phyloP scores from a whole-genome alignment of 2,888 invertebrate genomes.

The Lobophora halterata region DNA sequence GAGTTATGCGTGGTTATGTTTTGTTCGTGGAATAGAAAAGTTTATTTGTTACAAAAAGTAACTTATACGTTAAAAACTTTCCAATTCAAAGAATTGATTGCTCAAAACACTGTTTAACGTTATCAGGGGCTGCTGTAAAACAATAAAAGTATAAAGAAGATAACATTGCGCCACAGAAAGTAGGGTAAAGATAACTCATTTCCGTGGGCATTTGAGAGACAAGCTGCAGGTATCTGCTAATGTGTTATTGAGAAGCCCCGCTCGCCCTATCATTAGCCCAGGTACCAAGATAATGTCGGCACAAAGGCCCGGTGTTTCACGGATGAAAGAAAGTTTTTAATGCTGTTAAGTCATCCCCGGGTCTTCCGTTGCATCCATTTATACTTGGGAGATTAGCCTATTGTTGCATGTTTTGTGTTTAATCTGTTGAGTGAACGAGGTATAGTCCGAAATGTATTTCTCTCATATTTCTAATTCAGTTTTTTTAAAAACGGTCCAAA shows the following conservation, averaged over 20 bases:
- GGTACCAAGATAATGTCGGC: slow-evolving; percentile 52
- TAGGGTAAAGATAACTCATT: slow-evolving; percentile 51
- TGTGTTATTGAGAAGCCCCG: slow-evolving; percentile 62
- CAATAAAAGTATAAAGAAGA: slow-evolving; percentile 45
- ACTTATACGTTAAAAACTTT: slow-evolving; percentile 29
- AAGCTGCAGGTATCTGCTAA: slow-evolving; percentile 32
- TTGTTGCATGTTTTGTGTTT: no score
- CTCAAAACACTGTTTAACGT: slow-evolving; percentile 21
- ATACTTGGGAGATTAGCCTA: slow-evolving; percentile 22
- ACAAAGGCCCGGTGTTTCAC: slow-evolving; percentile 45
- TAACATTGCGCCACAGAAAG: slow-evolving; percentile 36
- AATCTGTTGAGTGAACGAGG: no score
- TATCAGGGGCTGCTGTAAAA: slow-evolving; percentile 40
- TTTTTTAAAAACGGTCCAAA: no score
- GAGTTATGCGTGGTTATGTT: slow-evolving; percentile 6
- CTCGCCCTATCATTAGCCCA: slow-evolving; percentile 70
- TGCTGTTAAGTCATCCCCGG: slow-evolving; percentile 41
- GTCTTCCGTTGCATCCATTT: slow-evolving; percentile 35
- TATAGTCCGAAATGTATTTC: no score
- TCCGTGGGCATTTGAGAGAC: slow-evolving; percentile 39
- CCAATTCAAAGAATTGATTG: slow-evolving; percentile 21
- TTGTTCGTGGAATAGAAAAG: slow-evolving; percentile 18
- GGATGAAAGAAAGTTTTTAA: slow-evolving; percentile 55
- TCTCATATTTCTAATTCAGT: no score
- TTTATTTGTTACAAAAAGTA: slow-evolving; percentile 26